Evolutionary conservation across 2,888 invertebrate genomes (phyloP), one percentile per base, ranked within the genome.

Genomic region (Drosophila sordidula): DNA sequence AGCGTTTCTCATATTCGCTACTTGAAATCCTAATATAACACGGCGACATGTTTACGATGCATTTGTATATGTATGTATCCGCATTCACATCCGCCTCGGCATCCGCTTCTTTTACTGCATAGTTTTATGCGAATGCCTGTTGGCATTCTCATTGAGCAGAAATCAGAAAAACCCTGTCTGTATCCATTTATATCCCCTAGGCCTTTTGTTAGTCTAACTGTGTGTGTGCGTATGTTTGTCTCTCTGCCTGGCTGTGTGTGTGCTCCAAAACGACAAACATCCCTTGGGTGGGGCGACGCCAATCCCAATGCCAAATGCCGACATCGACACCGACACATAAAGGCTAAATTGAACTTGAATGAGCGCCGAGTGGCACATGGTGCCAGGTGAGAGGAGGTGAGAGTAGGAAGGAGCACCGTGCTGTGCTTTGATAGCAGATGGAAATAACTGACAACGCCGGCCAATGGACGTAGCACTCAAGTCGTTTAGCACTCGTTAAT

Each of bases 281-380:
- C 81, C 80, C 78, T 47, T 46, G 63, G 80, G 71, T 66, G 75
- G 67, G 59, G 57, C 66, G 45, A 47, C 34, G 52, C 56, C 77
- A 67, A 56, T 67, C 65, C 54, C 70, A 67, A 81, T 47, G 69
- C 22, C 64, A 59, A 25, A 41, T 51, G 59, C 50, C 75, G 57
- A 50, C 70, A 63, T 26, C 70, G 65, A 56, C 58, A 64, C 55
- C 74, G 75, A 75, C 72, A 72, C 80, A 82, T 82, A 76, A 86
- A 76, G 86, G 78, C 82, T 67, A 86, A 82, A 86, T 84, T 86
- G 86, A 76, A 78, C 76, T 65, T 76, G 69, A 82, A 81, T 80
- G 82, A 74, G 66, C 70, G 68, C 66, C 82, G 70, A 63, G 66
- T 81, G 82, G 54, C 58, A 50, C 50, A 54, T 55, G 55, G 44